Evolutionary conservation across 2,797 vertebrate species (phyloP), one percentile per base, ranked within the genome.

Genomic region (Otus scops): DNA sequence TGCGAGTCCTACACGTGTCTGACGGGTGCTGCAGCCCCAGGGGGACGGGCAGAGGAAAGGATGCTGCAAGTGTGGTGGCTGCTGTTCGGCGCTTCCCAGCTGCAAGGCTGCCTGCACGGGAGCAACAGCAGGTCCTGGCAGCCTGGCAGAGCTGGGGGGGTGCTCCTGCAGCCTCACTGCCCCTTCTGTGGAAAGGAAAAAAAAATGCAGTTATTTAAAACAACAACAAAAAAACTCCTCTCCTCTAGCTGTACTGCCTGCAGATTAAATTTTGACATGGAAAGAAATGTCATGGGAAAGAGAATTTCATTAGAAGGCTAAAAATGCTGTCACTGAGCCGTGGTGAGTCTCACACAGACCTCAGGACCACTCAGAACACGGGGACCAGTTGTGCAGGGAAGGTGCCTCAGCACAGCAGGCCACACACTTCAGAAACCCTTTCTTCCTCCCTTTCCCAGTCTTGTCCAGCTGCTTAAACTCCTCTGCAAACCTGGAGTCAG

Each of bases 1-100:
- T 32, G 20, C 0, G 4, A 56, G 39, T 39, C 32, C 38, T 41
- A 1, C 4, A 1, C 0, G 0, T 15, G 28, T 30, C 19, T 56
- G 26, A 36, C 1, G 27, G 63, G n/a, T 15, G 34, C 34, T 27
- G 28, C 50, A 26, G 38, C 20, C 16, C 34, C n/a, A 26, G 14
- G 7, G 22, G 28, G 10, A 26, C 43, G 12, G 21, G 23, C 45
- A 68, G 68, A 41, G 32, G 50, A 38, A 11, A 53, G 34, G 67
- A 34, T 34, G n/a, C 27, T 17, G 23, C 32, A 34, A 22, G 51
- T 1, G 19, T 47, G 59, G 47, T 61, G 48, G 64, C 15, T 5
- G 2, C 27, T 50, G 45, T 28, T 7, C 19, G 15, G 22, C 0
- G 6, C 43, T 41, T 56, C 41, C 34, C 48, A 38, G 45, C 51